Evolutionary conservation across 2,113 vertebrate species (phyloP), one percentile per base, ranked within the genome.

Genomic region (Trematomus loennbergii): DNA sequence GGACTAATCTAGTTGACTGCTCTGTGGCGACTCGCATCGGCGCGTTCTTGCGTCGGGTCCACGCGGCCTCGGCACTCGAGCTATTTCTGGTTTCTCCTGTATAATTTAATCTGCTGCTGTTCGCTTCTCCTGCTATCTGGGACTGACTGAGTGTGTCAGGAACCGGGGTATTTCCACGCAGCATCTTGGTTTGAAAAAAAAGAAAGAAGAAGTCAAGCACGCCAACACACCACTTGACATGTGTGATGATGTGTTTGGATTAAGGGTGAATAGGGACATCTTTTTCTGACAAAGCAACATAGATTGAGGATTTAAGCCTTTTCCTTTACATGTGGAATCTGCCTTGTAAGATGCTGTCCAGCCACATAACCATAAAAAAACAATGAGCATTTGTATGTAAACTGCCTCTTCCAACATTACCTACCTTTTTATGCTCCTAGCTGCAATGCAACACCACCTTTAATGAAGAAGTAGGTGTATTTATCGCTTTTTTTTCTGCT

Each of bases 31-130:
- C 85, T 87, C 40, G 62, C 87, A 78, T 72, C 79, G 70, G 43
- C 70, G 84, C 79, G 80, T 84, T 91, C 83, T 67, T 80, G 83
- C 81, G 70, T 87, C 7, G 58, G 36, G 90, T 91, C 92, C 91
- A 79, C 64, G 74, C 88, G 55, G 75, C 89, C 81, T 83, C 60
- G 36, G 78, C 84, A 67, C 72, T 69, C 5, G 72, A 79, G 92
- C 92, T 95, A 94, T 94, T 95, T 94, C 93, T 95, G 94, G 92
- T 89, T 78, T 78, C 90, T 94, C 86, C 79, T 94, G 89, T 94
- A 93, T 94, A 94, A 94, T 95, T 94, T 94, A 94, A 94, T 94
- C 89, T 83, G 75, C 92, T 81, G 75, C 87, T 91, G 81, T 82
- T 91, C 65, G 79, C 86, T 82, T 90, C 84, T 79, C 68, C 55